Evolutionary conservation across 35 echinoderm and acorn worm species (phyloP).

Genomic region (Ophiothrix spiculata): DNA sequence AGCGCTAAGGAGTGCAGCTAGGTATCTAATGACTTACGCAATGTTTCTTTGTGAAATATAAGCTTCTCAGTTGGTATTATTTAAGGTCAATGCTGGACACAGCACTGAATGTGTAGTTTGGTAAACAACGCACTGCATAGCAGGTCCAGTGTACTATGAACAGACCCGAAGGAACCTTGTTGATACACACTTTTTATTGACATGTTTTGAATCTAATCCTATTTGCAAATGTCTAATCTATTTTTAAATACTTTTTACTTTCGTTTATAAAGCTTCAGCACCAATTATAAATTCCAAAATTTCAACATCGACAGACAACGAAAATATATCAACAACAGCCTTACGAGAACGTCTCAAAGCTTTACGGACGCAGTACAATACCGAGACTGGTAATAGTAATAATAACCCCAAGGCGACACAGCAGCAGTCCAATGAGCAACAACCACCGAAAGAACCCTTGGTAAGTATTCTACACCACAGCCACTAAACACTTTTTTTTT

Average conservation of each 20-base stretch:
- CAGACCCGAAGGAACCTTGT: neutral
- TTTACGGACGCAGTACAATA: conserved; percentile 71
- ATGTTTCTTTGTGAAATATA: neutral
- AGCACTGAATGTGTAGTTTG: too few relatives aligned
- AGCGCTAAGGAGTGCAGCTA: neutral
- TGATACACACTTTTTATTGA: neutral
- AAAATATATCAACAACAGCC: conserved; percentile 26
- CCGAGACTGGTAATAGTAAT: conserved; percentile 45
- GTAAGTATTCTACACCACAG: conserved; percentile 16
- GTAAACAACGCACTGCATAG: neutral
- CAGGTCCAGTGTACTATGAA: neutral
- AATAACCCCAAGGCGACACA: neutral
- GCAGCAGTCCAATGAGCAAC: neutral
- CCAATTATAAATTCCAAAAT: neutral
- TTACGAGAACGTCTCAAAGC: conserved; percentile 78
- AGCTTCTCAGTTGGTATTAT: too few relatives aligned
- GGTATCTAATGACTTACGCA: neutral
- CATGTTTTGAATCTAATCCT: neutral
- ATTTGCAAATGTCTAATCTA: neutral
- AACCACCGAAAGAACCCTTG: conserved; percentile 23
- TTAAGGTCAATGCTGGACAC: too few relatives aligned
- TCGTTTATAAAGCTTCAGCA: neutral
- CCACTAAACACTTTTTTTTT: neutral
- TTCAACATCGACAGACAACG: conserved; percentile 3
- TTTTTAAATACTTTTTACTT: neutral